These are phyloP conservation scores for Coelopa frigida DNA, from an alignment of 1,140 invertebrate species.

Conservation along the genomic window DNA sequence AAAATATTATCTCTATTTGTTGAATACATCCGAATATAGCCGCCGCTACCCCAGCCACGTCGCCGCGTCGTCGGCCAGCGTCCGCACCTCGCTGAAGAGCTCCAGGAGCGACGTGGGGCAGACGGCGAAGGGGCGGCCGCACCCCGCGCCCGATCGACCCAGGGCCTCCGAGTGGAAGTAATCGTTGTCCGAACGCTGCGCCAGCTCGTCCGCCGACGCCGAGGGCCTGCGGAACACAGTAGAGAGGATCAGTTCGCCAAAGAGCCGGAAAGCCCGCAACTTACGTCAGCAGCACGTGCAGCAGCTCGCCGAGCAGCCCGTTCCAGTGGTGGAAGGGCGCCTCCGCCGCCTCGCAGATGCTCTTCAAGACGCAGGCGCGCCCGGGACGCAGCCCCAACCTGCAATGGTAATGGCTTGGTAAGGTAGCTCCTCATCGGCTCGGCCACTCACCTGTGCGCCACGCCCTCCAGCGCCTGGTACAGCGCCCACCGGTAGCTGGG, in stretches of 20 bases:
- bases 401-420: constrained; percentile 17
- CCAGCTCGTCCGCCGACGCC: constrained; percentile 53
- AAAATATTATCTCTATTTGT: too few species aligned
- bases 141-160: constrained; percentile 50
- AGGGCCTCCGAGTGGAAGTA: constrained; percentile 61
- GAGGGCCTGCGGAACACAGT: constrained; percentile 55
- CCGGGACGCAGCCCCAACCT: constrained; percentile 58
- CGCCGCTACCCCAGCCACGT: background rate
- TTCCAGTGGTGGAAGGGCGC: constrained; percentile 57
- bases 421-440: background rate
- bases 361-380: constrained; percentile 61
- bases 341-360: constrained; percentile 66
- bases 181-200: constrained; percentile 58
- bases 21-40: background rate
- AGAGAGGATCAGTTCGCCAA: constrained; percentile 6
- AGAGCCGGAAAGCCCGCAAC: constrained; percentile 18
- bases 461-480: constrained; percentile 33
- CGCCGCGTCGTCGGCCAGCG: background rate
- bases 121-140: constrained; percentile 55
- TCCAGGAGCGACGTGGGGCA: constrained; percentile 55
- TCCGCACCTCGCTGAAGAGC: constrained; percentile 48
- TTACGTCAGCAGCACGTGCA: constrained; percentile 64
- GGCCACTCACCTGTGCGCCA: constrained; percentile 22
- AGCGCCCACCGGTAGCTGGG: constrained; percentile 38
- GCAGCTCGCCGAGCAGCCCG: constrained; percentile 61